A percentile compares a stretch with the other conserved stretches of the same genome.
Conservation (phyloP, 2,888 invertebrate species). For the Cephalotes varians region DNA sequence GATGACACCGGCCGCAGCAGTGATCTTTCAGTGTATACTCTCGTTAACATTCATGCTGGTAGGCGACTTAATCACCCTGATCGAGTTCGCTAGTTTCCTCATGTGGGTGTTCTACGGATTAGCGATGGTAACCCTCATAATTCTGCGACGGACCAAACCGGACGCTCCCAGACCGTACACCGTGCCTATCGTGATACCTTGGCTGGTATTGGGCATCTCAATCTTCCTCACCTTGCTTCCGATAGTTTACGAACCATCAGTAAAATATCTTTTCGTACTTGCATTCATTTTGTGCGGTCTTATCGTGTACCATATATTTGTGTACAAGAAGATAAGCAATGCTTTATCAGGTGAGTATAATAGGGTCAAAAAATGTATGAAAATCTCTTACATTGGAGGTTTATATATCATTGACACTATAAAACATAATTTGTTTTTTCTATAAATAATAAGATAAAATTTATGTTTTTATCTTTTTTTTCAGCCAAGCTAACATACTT, state of each 20-base stretch:
- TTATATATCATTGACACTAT: neutral
- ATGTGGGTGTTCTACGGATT: constrained; percentile 95
- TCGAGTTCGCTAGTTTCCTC: constrained; percentile 95
- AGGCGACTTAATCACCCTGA: constrained; percentile 92
- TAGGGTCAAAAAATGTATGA: neutral
- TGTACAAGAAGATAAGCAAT: constrained; percentile 90
- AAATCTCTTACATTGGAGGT: neutral
- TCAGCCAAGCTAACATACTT: constrained; percentile 89
- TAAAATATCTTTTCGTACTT: constrained; percentile 92
- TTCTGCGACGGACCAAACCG: constrained; percentile 90
- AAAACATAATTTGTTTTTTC: constrained; percentile 1
- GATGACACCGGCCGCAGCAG: constrained; percentile 93
- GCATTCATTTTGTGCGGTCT: constrained; percentile 91
- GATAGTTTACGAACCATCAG: constrained; percentile 91
- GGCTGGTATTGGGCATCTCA: constrained; percentile 90
- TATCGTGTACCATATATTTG: constrained; percentile 91
- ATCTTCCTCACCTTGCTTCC: constrained; percentile 92
- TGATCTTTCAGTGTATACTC: constrained; percentile 92
- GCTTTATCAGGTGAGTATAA: constrained; percentile 88
- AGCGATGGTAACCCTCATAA: constrained; percentile 92
- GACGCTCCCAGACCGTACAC: constrained; percentile 91
- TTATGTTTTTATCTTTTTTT: constrained; percentile 69
- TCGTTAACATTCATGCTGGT: constrained; percentile 90
- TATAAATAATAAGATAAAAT: neutral
- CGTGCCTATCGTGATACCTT: constrained; percentile 91